These are phyloP conservation scores for Phaethornis superciliosus DNA, from an alignment of 2,113 vertebrate genomes.

Conservation along the genomic window DNA sequence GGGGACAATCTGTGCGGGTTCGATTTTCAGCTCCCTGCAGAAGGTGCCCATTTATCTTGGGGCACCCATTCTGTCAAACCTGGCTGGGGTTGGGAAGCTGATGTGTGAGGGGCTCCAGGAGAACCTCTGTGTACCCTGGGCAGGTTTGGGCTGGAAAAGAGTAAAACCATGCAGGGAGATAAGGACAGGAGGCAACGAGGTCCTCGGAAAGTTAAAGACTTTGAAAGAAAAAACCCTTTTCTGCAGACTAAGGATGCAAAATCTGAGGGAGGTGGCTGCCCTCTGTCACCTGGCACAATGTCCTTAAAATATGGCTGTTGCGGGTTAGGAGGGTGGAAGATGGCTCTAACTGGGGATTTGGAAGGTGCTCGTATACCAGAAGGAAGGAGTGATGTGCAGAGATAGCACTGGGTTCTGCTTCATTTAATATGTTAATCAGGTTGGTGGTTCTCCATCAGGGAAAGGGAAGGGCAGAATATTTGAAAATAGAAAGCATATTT, in stretches of 20 bases:
- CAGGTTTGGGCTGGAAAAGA: background rate
- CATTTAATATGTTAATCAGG: background rate
- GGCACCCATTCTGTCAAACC: conserved; percentile 31
- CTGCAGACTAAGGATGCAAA: background rate
- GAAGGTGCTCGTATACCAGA: background rate
- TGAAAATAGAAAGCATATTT: background rate
- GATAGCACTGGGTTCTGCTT: background rate
- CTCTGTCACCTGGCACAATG: accelerated
- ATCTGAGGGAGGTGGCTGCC: accelerated
- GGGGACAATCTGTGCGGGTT: background rate
- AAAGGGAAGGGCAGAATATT: background rate
- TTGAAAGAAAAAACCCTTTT: background rate
- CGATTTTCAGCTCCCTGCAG: conserved; percentile 12
- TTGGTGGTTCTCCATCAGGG: background rate
- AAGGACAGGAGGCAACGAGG: accelerated
- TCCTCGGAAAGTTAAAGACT: background rate
- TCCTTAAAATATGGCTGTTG: accelerated
- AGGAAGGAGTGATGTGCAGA: background rate
- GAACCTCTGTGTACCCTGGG: accelerated
- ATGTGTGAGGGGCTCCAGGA: accelerated
- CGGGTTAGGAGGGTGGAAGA: background rate
- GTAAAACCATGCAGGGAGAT: accelerated
- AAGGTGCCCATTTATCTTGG: conserved; percentile 50
- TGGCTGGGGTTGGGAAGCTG: background rate
- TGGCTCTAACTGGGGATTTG: no score